A percentile compares a stretch with the other conserved stretches of the same genome.
Conservation (phyloP, 2,797 vertebrate genomes). For the Anolis apletophallus region DNA sequence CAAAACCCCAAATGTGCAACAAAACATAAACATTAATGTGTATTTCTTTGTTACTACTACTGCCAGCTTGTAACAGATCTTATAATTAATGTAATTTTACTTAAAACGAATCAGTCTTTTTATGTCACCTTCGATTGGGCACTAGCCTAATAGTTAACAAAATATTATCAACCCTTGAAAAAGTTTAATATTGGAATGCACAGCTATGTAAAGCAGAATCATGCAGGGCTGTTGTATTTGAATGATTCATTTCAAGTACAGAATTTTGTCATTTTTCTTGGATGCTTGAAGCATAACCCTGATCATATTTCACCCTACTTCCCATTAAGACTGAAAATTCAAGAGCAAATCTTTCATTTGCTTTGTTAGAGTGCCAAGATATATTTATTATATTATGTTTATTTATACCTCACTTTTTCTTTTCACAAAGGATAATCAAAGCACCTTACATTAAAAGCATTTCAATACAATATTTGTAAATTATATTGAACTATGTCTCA, state of each 20-base stretch:
- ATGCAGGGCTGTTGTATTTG: not conserved
- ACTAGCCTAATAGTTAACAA: not conserved
- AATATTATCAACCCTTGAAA: not conserved
- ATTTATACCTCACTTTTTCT: no score
- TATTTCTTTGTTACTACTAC: not conserved
- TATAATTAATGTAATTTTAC: not conserved
- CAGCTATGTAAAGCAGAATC: not conserved
- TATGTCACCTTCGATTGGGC: not conserved
- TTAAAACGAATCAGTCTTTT: constrained; percentile 1
- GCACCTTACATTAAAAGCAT: not conserved
- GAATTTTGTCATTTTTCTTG: not conserved
- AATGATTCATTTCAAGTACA: constrained; percentile 13
- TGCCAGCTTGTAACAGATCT: not conserved
- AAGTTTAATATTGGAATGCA: not conserved
- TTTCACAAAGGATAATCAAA: no score
- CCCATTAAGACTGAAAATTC: not conserved
- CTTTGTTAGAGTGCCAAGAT: not conserved
- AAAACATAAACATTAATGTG: not conserved
- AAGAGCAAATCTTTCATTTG: not conserved
- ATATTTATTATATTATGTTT: not conserved
- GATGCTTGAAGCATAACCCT: constrained; percentile 4
- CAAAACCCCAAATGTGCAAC: not conserved
- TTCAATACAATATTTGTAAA: not conserved
- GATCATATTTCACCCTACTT: constrained; percentile 28
- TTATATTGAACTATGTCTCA: not conserved